Percentiles rank a stretch among this genome's conserved stretches.
These are phyloP conservation scores for Oncorhynchus gorbuscha DNA, from an alignment of 2,113 vertebrate species.

Conservation along the genomic window DNA sequence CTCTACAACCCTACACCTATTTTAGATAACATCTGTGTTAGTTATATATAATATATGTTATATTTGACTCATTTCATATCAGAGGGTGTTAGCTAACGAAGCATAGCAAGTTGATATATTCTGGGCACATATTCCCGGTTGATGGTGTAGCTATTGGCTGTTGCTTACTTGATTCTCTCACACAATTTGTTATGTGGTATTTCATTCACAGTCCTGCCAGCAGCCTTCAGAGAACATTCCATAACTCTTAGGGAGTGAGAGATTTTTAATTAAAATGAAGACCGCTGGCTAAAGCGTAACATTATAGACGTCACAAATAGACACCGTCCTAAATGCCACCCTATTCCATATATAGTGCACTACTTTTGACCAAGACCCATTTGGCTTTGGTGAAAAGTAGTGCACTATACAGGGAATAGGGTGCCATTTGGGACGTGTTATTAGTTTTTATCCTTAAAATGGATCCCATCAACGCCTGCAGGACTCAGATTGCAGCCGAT, in stretches of 20 bases:
- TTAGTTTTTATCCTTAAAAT: conserved; percentile 58
- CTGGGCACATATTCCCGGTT: conserved; percentile 44
- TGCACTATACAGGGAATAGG: no score
- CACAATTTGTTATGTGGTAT: conserved; percentile 68
- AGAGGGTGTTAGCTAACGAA: neutral
- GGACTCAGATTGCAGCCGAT: conserved; percentile 64
- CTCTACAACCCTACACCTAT: no score
- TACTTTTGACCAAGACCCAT: no score
- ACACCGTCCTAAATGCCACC: no score
- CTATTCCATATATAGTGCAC: no score
- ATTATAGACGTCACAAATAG: conserved; percentile 56
- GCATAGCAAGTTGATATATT: conserved; percentile 31
- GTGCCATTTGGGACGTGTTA: conserved; percentile 26
- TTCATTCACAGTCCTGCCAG: conserved; percentile 65
- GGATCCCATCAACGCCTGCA: conserved; percentile 57
- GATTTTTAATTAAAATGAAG: conserved; percentile 79
- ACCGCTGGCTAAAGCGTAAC: conserved; percentile 63
- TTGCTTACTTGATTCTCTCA: conserved; percentile 62
- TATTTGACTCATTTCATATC: neutral
- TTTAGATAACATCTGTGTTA: no score
- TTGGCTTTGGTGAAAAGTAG: no score
- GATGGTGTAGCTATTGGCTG: conserved; percentile 43
- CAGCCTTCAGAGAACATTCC: conserved; percentile 55
- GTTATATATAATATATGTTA: neutral
- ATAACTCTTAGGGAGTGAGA: conserved; percentile 73